These are phyloP conservation scores for Lycia hirtaria DNA, from an alignment of 2,888 invertebrate genomes.

Conservation along the genomic window DNA sequence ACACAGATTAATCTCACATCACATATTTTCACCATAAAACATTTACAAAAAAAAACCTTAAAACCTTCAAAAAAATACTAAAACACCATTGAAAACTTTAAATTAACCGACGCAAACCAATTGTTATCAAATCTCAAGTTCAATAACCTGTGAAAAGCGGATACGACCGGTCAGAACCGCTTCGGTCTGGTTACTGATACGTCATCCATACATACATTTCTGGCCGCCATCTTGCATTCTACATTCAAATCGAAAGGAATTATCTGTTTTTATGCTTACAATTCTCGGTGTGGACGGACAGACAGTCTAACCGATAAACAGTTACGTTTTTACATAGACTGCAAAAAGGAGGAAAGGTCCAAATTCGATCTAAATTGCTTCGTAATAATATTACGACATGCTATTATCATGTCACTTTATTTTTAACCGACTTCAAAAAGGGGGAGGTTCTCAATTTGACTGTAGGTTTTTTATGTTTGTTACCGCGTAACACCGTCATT, in stretches of 20 bases:
- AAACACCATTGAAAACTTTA: constrained; percentile 7
- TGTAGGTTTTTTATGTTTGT: too few relatives aligned
- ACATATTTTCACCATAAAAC: neutral
- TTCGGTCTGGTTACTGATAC: constrained; percentile 46
- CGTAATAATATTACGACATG: too few relatives aligned
- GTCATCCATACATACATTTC: constrained; percentile 9
- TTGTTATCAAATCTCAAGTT: constrained; percentile 33
- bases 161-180: constrained; percentile 43
- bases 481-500: too few relatives aligned
- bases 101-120: constrained; percentile 14
- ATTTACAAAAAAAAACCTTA: neutral
- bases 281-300: neutral
- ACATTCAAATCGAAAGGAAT: constrained; percentile 12
- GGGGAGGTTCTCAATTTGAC: too few relatives aligned
- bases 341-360: too few relatives aligned
- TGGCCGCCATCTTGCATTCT: constrained; percentile 26
- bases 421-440: too few relatives aligned
- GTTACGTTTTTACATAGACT: too few relatives aligned
- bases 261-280: neutral
- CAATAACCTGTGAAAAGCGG: constrained; percentile 45
- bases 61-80: constrained; percentile 1
- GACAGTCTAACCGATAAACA: too few relatives aligned
- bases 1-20: neutral
- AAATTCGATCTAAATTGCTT: too few relatives aligned
- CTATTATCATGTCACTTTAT: too few relatives aligned